Conservation (phyloP, 2,888 invertebrate genomes). For the Ceraclea dissimilis region DNA sequence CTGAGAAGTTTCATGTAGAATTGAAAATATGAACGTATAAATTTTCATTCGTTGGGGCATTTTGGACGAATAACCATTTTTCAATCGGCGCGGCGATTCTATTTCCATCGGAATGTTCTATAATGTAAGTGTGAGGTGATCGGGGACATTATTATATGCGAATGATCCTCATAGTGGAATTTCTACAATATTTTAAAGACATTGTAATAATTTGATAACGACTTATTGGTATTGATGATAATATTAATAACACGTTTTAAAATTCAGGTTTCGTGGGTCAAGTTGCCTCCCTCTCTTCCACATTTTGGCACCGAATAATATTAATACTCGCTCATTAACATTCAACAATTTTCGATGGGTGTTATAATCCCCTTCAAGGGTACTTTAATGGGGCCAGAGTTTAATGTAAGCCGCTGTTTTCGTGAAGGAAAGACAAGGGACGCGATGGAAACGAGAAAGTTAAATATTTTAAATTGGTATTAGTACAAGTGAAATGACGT, state of each 20-base stretch:
- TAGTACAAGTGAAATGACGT: slow-evolving; percentile 3
- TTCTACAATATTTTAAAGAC: no score
- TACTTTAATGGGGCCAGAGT: slow-evolving; percentile 21
- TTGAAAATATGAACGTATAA: no score
- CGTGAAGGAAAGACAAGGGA: slow-evolving; percentile 8
- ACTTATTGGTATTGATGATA: background rate
- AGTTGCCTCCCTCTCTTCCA: slow-evolving; percentile 1
- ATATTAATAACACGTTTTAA: background rate
- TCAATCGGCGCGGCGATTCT: no score
- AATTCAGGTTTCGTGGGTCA: background rate
- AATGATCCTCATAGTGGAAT: no score
- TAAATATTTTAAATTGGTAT: slow-evolving; percentile 21
- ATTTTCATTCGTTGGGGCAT: no score
- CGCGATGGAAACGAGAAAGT: slow-evolving; percentile 5
- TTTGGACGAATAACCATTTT: no score
- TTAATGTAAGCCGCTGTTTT: slow-evolving; percentile 20
- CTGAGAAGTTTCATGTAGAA: no score
- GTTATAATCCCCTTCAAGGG: slow-evolving; percentile 25
- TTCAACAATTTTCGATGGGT: slow-evolving; percentile 24
- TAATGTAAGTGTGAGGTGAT: no score
- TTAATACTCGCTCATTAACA: slow-evolving; percentile 23
- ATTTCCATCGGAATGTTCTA: no score
- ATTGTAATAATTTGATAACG: no score
- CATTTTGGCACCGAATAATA: slow-evolving; percentile 16
- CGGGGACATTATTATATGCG: no score